Evolutionary conservation across 2,888 invertebrate species (phyloP).

Genomic region (Ariolimax columbianus): DNA sequence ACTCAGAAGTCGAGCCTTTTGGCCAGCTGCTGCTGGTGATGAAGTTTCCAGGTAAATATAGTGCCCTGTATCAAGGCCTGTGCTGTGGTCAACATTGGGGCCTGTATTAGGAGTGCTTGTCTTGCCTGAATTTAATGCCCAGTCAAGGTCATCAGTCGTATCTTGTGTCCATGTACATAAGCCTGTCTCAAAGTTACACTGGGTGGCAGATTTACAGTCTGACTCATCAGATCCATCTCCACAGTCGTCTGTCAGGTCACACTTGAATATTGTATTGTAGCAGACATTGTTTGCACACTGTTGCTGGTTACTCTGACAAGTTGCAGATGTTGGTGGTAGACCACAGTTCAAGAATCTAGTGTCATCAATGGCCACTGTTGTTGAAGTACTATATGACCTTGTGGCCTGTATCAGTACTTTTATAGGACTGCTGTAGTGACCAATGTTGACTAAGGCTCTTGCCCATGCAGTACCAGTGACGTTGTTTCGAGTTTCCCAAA

Average conservation of each 20-base stretch:
- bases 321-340: constrained; percentile 59
- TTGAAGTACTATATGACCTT: constrained; percentile 62
- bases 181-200: constrained; percentile 71
- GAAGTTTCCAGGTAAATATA: constrained; percentile 75
- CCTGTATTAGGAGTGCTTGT: constrained; percentile 71
- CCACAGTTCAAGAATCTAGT: constrained; percentile 67
- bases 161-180: constrained; percentile 74
- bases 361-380: constrained; percentile 73
- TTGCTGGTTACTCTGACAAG: constrained; percentile 62
- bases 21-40: constrained; percentile 63
- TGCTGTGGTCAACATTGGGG: constrained; percentile 70
- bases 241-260: constrained; percentile 75
- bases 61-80: constrained; percentile 65
- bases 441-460: constrained; percentile 65
- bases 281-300: constrained; percentile 68
- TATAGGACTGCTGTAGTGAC: constrained; percentile 65
- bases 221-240: constrained; percentile 68
- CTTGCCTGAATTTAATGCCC: constrained; percentile 64
- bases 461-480: constrained; percentile 66
- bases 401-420: constrained; percentile 62
- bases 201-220: constrained; percentile 55
- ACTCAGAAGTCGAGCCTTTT: constrained; percentile 74
- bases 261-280: constrained; percentile 63
- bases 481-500: constrained; percentile 55
- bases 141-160: constrained; percentile 71